phyloP scores from a whole-genome alignment of 1,140 invertebrate species.

The Harpegnathos saltator region DNA sequence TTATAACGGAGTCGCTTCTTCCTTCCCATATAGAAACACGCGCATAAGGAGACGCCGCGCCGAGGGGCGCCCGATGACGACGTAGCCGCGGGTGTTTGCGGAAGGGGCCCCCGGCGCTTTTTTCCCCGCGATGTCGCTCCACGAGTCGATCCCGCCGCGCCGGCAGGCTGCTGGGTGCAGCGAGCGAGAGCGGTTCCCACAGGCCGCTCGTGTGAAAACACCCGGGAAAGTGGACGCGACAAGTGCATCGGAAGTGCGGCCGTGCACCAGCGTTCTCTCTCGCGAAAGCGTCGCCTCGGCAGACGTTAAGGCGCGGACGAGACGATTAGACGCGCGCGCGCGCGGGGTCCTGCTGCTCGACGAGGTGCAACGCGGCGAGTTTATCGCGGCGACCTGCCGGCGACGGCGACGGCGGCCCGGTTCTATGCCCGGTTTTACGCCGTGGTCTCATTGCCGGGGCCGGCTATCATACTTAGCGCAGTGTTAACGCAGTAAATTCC shows the following conservation, averaged over 20 bases:
- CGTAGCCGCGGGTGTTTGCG: constrained; percentile 69
- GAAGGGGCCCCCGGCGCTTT: constrained; percentile 70
- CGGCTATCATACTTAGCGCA: constrained; percentile 64
- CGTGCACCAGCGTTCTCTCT: not conserved
- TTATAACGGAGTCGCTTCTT: constrained; percentile 51
- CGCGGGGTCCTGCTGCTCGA: not conserved
- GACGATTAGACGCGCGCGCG: constrained; percentile 43
- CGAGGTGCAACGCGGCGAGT: constrained; percentile 28
- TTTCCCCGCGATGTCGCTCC: constrained; percentile 70
- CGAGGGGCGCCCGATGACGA: constrained; percentile 25
- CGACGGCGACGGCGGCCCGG: not conserved
- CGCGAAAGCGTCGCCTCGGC: not conserved
- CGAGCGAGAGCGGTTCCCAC: constrained; percentile 78
- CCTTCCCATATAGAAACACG: not conserved
- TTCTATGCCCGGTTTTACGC: constrained; percentile 8
- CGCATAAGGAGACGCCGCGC: not conserved
- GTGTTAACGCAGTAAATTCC: constrained; percentile 59
- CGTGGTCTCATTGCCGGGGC: constrained; percentile 30
- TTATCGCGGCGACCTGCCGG: constrained; percentile 26
- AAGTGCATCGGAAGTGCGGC: constrained; percentile 70
- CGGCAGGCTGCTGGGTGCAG: constrained; percentile 70
- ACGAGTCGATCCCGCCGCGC: constrained; percentile 57
- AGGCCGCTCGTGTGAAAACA: constrained; percentile 80
- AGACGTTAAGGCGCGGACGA: not conserved
- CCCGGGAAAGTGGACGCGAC: constrained; percentile 80